Conservation (phyloP, 2,888 invertebrate species). For the Diplolepis rosae region DNA sequence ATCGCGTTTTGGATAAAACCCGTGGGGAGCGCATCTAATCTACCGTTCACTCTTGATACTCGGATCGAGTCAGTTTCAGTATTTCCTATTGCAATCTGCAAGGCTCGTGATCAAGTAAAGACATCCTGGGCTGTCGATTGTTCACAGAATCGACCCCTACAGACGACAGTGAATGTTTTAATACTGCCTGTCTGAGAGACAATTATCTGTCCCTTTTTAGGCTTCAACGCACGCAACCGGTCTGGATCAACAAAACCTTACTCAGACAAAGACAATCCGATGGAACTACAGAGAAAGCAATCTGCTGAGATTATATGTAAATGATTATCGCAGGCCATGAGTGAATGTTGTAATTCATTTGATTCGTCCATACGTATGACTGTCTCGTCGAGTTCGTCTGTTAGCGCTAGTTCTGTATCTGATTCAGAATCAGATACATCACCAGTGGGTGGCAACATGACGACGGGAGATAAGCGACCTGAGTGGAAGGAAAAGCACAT, state of each 20-base stretch:
- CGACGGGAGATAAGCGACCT: not conserved
- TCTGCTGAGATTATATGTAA: not conserved
- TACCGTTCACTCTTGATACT: not conserved
- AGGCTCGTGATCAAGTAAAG: not conserved
- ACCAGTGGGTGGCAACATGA: not conserved
- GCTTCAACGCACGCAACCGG: not conserved
- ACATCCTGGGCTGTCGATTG: not conserved
- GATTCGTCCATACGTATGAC: not conserved
- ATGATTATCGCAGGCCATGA: not conserved
- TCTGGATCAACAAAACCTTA: not conserved
- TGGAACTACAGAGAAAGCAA: too few species aligned
- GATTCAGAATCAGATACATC: not conserved
- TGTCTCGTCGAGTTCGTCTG: not conserved
- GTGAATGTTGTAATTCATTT: not conserved
- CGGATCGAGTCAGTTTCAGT: not conserved
- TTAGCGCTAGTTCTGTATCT: not conserved
- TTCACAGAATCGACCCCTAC: not conserved
- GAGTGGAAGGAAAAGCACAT: not conserved
- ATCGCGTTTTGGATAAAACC: not conserved
- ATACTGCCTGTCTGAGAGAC: not conserved
- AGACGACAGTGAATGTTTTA: not conserved
- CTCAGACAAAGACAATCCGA: not conserved
- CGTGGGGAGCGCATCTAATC: not conserved
- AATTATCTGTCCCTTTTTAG: not conserved
- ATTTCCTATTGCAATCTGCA: not conserved